A percentile compares a stretch with the other conserved stretches of the same genome.
These are phyloP conservation scores for Eretmochelys imbricata DNA, from an alignment of 2,113 vertebrate genomes.

Conservation along the genomic window DNA sequence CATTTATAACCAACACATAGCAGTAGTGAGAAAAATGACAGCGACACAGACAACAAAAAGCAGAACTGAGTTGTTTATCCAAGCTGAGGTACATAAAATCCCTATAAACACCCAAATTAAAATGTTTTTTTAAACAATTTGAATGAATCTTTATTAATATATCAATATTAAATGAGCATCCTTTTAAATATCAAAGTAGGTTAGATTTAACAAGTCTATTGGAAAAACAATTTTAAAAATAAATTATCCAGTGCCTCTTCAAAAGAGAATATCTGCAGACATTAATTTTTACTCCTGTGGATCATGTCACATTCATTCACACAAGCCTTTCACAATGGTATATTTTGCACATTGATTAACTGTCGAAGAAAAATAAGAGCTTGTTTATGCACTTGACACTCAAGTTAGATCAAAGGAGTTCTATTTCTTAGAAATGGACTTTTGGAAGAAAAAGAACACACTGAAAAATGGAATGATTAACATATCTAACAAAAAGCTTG, in stretches of 20 bases:
- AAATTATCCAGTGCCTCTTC: background rate
- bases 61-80: conserved; percentile 2
- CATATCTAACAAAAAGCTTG: background rate
- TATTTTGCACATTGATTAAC: conserved; percentile 3
- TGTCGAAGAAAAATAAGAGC: conserved; percentile 20
- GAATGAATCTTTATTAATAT: background rate
- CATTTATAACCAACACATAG: background rate
- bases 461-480: background rate
- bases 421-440: background rate
- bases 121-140: background rate
- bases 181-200: conserved; percentile 38
- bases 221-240: conserved; percentile 34
- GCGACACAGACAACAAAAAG: background rate
- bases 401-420: background rate
- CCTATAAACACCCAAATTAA: fast-evolving
- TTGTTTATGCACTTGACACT: background rate
- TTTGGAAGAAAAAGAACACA: background rate
- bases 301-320: background rate
- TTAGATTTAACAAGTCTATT: background rate
- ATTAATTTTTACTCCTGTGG: background rate
- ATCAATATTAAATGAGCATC: background rate
- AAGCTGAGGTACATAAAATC: background rate
- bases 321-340: background rate
- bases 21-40: background rate
- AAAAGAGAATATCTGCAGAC: conserved; percentile 34